Conservation (phyloP, 2,888 invertebrate genomes). For the Magallana nippona region DNA sequence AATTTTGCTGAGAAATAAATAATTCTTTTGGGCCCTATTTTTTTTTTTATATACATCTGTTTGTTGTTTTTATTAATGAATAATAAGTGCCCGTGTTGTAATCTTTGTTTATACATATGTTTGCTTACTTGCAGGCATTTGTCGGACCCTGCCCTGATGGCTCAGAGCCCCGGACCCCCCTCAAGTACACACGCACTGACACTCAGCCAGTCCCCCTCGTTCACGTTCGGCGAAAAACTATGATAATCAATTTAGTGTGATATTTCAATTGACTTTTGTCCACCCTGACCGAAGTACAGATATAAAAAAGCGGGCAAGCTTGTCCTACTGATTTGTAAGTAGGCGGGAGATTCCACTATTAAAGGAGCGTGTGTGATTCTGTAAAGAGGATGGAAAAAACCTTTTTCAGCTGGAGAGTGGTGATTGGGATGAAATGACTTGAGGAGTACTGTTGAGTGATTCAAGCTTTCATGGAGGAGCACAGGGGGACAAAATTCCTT, state of each 20-base stretch:
- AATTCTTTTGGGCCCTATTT: too few species aligned
- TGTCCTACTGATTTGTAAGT: neutral
- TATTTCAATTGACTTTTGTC: neutral
- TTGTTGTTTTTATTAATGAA: neutral
- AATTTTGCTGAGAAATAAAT: too few species aligned
- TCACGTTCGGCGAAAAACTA: slow-evolving; percentile 70
- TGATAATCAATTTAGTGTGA: slow-evolving; percentile 39
- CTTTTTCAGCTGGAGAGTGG: neutral
- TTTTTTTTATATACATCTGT: too few species aligned
- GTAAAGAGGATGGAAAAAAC: neutral
- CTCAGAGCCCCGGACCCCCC: slow-evolving; percentile 22
- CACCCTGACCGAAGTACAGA: too few species aligned
- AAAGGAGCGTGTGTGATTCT: neutral
- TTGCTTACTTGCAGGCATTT: slow-evolving; percentile 34
- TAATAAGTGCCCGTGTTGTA: too few species aligned
- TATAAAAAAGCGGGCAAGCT: too few species aligned
- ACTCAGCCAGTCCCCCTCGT: slow-evolving; percentile 58
- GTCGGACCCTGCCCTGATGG: neutral
- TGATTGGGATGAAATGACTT: slow-evolving; percentile 1
- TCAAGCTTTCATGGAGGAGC: slow-evolving; percentile 12
- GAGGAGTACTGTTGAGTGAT: neutral
- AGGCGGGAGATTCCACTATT: neutral
- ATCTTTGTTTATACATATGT: neutral
- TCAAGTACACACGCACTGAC: slow-evolving; percentile 36
- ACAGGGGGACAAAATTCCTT: neutral